Base-by-base conservation (phyloP, 2,797 vertebrate genomes). In the Eremophila alpestris region DNA sequence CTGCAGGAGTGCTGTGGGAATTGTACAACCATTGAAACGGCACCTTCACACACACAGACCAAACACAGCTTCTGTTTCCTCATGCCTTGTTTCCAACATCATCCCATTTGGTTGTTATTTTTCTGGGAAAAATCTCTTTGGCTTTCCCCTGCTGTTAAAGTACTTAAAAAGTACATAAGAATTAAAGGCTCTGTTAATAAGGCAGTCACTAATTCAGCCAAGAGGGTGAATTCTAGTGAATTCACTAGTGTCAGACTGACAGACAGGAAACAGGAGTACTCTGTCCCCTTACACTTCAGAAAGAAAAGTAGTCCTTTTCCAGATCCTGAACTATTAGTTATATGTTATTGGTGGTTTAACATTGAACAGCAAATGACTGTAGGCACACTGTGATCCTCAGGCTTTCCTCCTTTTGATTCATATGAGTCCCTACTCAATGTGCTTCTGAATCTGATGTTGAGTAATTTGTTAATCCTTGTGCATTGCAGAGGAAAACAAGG, bases 11-110 rank as follows among this genome's bases (percentile, higher is more conserved):
- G 68, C 83, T 80, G 54, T 94, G 93, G 81, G 88, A 97, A 87
- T 80, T 74, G 23, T 32, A 64, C 20, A 89, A 41, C 75, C 40
- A 1, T 87, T 84, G 77, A 79, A 88, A 87, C 0, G 3, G 71
- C 70, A 93, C 81, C 93, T 92, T 67, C 80, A 68, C 49, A 85
- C 49, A 85, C 56, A 90, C n/a, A 93, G 91, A 79, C 51, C 29
- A 76, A 94, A 91, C 45, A 58, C 9, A 3, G 81, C 92, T 96
- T 93, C 95, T 95, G 86, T 91, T 95, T 92, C 78, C 52, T 90
- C 70, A 64, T 87, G 80, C 52, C 36, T 84, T 84, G 29, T 64
- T 87, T 89, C 71, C 56, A 84, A 60, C 67, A 92, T 84, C 83
- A 87, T 65, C 10, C 16, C 30, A 55, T 49, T 70, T 84, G 40